Evolutionary conservation across 2,888 invertebrate genomes (phyloP).

Genomic region (Cecidostiba fungosa): DNA sequence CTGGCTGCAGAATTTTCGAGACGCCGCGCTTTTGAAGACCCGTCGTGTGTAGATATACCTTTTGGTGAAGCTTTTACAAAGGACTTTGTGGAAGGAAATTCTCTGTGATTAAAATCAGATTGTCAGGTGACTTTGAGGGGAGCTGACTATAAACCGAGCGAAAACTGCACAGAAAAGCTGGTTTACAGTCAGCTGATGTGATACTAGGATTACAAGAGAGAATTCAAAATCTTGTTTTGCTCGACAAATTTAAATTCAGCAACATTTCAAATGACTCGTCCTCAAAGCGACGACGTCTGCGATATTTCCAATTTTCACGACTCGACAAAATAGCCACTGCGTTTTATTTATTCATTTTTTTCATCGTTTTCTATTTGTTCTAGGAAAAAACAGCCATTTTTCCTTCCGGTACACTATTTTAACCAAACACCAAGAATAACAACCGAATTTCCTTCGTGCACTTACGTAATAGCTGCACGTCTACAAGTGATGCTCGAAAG

Average conservation of each 20-base stretch:
- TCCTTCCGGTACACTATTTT: neutral
- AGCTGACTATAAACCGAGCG: neutral
- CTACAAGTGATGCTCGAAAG: conserved; percentile 12
- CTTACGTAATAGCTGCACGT: neutral
- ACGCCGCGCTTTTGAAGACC: neutral
- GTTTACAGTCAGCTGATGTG: neutral
- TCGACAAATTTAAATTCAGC: no score
- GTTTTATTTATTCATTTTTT: no score
- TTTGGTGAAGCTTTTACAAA: neutral
- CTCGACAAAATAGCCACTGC: no score
- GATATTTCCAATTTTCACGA: neutral
- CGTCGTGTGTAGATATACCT: neutral
- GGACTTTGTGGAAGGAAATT: neutral
- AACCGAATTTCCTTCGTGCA: neutral
- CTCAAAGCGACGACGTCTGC: neutral
- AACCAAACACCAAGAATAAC: neutral
- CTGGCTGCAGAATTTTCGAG: conserved; percentile 18
- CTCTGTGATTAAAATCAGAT: neutral
- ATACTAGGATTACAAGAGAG: neutral
- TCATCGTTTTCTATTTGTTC: no score
- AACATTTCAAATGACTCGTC: neutral
- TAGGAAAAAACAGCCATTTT: neutral
- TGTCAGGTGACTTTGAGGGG: neutral
- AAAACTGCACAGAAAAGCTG: conserved; percentile 16
- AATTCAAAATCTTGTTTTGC: neutral